Evolutionary conservation across 2,797 vertebrate species (phyloP).

Genomic region (Artibeus jamaicensis): DNA sequence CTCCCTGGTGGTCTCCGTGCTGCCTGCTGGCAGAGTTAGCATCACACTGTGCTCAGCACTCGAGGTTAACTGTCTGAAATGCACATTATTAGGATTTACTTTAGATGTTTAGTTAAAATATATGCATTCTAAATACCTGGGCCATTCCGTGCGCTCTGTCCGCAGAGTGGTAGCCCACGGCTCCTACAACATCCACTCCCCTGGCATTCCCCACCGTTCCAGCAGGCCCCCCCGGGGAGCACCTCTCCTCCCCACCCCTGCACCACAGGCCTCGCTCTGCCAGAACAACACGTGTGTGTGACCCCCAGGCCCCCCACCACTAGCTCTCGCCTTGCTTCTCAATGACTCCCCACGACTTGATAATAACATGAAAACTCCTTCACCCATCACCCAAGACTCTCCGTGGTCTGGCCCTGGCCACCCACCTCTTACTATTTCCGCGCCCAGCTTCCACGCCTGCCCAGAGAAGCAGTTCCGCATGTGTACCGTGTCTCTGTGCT

Average conservation of each 20-base stretch:
- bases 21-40: conserved; percentile 46
- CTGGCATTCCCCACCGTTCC: background rate
- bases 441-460: background rate
- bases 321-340: background rate
- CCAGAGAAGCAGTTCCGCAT: background rate
- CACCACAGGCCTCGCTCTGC: background rate
- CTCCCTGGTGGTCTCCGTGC: conserved; percentile 30
- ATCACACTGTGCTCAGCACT: background rate
- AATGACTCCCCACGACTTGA: background rate
- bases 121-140: background rate
- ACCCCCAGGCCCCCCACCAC: background rate
- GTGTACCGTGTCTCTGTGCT: background rate
- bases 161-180: background rate
- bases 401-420: background rate
- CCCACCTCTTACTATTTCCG: background rate
- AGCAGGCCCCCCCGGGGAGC: background rate
- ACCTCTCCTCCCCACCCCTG: background rate
- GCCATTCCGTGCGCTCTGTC: background rate
- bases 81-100: background rate
- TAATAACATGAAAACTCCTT: background rate
- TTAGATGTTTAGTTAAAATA: background rate
- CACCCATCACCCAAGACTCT: background rate
- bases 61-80: background rate
- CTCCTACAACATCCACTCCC: background rate
- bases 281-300: background rate